Evolutionary conservation across 2,888 invertebrate species (phyloP), one percentile per base, ranked within the genome.

Genomic region (Acleris cristana): DNA sequence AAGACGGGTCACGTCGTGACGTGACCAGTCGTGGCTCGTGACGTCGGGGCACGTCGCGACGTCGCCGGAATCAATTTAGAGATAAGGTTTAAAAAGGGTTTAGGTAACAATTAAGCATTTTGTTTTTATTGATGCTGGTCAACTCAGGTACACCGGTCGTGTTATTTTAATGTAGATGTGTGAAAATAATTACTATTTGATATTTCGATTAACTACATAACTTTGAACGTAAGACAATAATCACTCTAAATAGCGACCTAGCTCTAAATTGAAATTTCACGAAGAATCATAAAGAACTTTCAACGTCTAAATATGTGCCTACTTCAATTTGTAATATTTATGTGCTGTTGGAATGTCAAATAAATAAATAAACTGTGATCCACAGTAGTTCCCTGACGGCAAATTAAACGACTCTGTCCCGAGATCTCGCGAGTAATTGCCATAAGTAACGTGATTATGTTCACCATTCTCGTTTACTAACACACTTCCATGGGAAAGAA

Each of bases 1-100:
- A 58, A 48, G 58, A 58, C 45, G 48, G 58, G 58, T 48, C 58
- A 26, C 21, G 57, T 57, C 57, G 57, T 57, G 57, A 57, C 58
- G 58, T 48, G 58, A 26, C 26, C 26, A 48, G 48, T 58, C 45
- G 57, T 23, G 44, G 16, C 21, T 57, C 57, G 58, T 23, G 56
- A 21, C 58, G 58, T 58, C 48, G 48, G 8, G 51, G 8, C 51
- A 18, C 18, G 19, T 51, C 48, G 48, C 48, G 48, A 18, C 48
- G 48, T 18, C 14, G n/a, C 48, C 58, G 26, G 48, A 58, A 58
- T 58, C 58, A 26, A 58, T 58, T 48, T 48, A 48, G 26, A 48
- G 48, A 48, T 58, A 48, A 45, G 45, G 26, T 45, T 58, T 45
- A 23, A 48, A 58, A 58, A 23, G 12, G 55, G 30, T 53, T 26